Evolutionary conservation across 2,113 vertebrate species (phyloP).

Genomic region (Thinocorus orbignyianus): DNA sequence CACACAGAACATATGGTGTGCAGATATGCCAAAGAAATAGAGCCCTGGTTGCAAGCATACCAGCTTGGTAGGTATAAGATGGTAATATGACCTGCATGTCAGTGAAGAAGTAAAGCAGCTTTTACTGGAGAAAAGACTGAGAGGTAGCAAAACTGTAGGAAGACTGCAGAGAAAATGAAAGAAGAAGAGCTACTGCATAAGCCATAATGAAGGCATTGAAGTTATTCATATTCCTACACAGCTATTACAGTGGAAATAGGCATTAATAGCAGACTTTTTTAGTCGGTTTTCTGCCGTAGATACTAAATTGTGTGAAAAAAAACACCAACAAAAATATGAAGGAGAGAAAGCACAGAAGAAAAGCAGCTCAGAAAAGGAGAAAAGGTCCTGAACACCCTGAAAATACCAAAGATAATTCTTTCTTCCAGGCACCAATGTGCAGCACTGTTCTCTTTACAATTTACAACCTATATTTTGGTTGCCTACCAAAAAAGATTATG

Average conservation of each 20-base stretch:
- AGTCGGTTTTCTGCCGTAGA: background rate
- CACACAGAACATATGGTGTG: background rate
- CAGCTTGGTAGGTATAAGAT: background rate
- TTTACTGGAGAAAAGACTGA: background rate
- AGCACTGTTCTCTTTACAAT: too few relatives aligned
- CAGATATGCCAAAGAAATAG: background rate
- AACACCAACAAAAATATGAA: too few relatives aligned
- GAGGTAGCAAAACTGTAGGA: background rate
- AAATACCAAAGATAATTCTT: too few relatives aligned
- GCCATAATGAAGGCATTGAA: background rate
- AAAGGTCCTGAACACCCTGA: too few relatives aligned
- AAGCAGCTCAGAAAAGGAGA: too few relatives aligned
- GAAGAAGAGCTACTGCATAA: background rate
- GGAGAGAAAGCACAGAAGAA: too few relatives aligned
- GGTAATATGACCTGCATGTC: fast-evolving
- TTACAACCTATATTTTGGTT: too few relatives aligned
- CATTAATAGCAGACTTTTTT: background rate
- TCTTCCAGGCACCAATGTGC: too few relatives aligned
- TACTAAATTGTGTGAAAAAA: background rate
- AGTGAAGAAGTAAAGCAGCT: background rate
- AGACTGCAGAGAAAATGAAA: background rate
- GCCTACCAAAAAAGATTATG: too few relatives aligned
- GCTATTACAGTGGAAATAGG: background rate
- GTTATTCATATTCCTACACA: background rate
- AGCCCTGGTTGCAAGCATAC: background rate